Evolutionary conservation across 2,888 invertebrate species (phyloP).

Genomic region (Syritta pipiens): DNA sequence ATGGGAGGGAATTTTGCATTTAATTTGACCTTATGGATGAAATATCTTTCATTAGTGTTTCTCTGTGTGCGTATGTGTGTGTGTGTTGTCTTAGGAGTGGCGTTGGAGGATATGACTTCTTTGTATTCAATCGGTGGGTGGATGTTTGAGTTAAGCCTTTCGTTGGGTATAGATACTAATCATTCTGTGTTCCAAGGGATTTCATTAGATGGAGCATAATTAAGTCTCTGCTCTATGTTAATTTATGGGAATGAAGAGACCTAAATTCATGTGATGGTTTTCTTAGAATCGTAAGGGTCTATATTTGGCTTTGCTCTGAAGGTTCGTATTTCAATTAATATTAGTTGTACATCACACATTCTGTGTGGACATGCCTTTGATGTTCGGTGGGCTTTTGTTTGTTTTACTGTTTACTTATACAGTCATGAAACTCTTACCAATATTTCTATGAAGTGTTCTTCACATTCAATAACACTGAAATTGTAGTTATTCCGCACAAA

Average conservation of each 20-base stretch:
- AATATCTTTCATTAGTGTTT: constrained; percentile 64
- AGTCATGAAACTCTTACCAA: too few relatives aligned
- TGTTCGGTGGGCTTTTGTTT: too few relatives aligned
- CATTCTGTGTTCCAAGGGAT: constrained; percentile 39
- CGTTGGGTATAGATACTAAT: constrained; percentile 42
- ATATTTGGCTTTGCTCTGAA: too few relatives aligned
- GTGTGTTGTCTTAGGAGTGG: constrained; percentile 3
- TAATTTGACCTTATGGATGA: constrained; percentile 69
- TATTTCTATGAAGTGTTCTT: too few relatives aligned
- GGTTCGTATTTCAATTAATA: too few relatives aligned
- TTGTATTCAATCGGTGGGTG: constrained; percentile 19
- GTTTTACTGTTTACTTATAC: too few relatives aligned
- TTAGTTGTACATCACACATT: too few relatives aligned
- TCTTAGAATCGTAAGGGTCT: too few relatives aligned
- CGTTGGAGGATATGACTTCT: constrained; percentile 20
- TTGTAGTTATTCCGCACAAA: too few relatives aligned
- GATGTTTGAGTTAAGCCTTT: constrained; percentile 55
- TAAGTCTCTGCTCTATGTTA: constrained; percentile 33
- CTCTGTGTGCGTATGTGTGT: neutral
- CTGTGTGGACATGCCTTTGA: too few relatives aligned
- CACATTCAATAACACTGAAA: too few relatives aligned
- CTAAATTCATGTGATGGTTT: constrained; percentile 2
- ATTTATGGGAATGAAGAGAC: constrained; percentile 48
- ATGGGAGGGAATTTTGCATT: constrained; percentile 61
- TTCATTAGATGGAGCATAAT: constrained; percentile 39